Conservation (phyloP, 1,140 invertebrate genomes). For the Drosophila punjabiensis region DNA sequence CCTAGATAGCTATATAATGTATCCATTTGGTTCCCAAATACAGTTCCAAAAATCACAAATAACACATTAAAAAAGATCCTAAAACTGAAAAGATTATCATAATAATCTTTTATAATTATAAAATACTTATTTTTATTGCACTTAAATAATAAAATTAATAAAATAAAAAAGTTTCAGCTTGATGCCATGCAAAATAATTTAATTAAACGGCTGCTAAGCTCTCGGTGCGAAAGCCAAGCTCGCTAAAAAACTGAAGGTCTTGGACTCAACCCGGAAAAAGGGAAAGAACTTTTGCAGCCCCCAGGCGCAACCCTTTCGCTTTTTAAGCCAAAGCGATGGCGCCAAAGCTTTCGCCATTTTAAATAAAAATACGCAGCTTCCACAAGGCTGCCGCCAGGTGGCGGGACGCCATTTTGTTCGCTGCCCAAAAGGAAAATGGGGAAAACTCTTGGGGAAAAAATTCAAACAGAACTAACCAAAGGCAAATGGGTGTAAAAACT, state of each 20-base stretch:
- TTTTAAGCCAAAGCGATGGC: slow-evolving; percentile 74
- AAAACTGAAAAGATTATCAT: not conserved
- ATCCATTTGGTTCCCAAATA: not conserved
- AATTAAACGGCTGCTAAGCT: not conserved
- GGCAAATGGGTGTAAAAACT: not conserved
- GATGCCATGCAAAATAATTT: not conserved
- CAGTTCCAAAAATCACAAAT: not conserved
- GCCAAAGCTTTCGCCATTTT: slow-evolving; percentile 82
- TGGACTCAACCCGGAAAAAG: slow-evolving; percentile 14
- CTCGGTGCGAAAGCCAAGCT: not conserved
- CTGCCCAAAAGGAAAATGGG: not conserved
- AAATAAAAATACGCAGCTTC: slow-evolving; percentile 71
- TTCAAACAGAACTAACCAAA: not conserved
- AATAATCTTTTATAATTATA: not conserved
- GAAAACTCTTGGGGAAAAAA: slow-evolving; percentile 1
- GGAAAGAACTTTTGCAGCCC: slow-evolving; percentile 37
- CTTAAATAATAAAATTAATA: not conserved
- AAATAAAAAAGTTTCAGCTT: not conserved
- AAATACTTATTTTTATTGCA: not conserved
- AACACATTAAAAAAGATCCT: not conserved
- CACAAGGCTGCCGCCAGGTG: slow-evolving; percentile 49
- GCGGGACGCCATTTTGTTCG: slow-evolving; percentile 24
- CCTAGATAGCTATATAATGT: not conserved
- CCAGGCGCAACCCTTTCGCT: slow-evolving; percentile 74
- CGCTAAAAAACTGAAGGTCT: slow-evolving; percentile 14